Conservation (phyloP, 2,113 vertebrate genomes). For the Ictalurus furcatus region DNA sequence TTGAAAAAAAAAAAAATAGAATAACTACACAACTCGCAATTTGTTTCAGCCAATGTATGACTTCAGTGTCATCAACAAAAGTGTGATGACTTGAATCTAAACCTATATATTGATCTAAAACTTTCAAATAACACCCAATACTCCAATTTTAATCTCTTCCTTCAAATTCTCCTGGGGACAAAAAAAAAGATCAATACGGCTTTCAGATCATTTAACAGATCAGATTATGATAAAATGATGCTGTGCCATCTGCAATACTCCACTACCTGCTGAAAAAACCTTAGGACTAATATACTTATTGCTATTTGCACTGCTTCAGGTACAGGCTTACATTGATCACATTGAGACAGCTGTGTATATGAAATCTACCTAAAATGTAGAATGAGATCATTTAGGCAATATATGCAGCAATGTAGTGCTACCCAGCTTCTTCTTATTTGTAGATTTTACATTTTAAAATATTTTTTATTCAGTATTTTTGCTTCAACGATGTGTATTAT, state of each 20-base stretch:
- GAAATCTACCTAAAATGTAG: not conserved
- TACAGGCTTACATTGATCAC: not conserved
- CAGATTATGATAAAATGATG: conserved; percentile 32
- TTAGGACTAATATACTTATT: not conserved
- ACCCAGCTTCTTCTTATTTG: conserved; percentile 2
- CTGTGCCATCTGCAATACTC: conserved; percentile 12
- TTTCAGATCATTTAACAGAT: conserved; percentile 13
- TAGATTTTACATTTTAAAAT: not conserved
- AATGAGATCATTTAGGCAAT: not conserved
- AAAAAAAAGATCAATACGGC: not conserved
- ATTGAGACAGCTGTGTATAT: not conserved
- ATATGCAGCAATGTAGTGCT: not conserved
- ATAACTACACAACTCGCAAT: not conserved
- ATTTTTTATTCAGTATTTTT: not conserved
- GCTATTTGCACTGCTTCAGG: not conserved
- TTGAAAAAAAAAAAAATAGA: no score
- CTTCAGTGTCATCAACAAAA: not conserved
- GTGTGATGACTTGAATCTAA: not conserved
- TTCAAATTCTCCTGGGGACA: not conserved
- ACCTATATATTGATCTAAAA: conserved; percentile 1
- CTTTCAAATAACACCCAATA: not conserved
- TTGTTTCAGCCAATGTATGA: not conserved
- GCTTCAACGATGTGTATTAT: not conserved
- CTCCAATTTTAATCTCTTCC: conserved; percentile 14
- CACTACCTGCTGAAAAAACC: not conserved